Percentiles rank a stretch among this genome's conserved stretches.
These are phyloP conservation scores for Theretra japonica DNA, from an alignment of 2,888 invertebrate species.

Conservation along the genomic window DNA sequence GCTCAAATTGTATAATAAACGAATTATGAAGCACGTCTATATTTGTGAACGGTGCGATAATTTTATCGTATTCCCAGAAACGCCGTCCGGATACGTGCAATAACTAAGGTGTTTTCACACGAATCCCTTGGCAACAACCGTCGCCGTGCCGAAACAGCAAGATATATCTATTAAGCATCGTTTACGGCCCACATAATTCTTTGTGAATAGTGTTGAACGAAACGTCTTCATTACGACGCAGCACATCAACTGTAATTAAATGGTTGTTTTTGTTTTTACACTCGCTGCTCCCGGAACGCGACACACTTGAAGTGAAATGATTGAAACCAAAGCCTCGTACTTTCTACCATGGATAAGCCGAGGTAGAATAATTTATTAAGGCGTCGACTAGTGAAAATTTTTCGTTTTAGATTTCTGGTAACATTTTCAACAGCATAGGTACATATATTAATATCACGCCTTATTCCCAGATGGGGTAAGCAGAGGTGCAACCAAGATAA, in stretches of 20 bases:
- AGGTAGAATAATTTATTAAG: neutral
- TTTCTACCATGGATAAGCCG: neutral
- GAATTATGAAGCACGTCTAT: constrained; percentile 14
- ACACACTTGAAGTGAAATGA: too few species aligned
- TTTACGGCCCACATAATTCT: neutral
- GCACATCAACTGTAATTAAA: neutral
- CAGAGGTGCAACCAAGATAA: too few species aligned
- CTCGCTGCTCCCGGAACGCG: neutral
- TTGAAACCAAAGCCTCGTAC: too few species aligned
- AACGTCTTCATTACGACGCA: neutral
- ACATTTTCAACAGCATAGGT: too few species aligned
- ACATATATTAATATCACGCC: too few species aligned
- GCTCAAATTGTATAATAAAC: constrained; percentile 9
- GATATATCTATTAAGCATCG: constrained; percentile 13
- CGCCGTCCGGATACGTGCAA: constrained; percentile 14
- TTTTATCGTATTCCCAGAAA: constrained; percentile 19
- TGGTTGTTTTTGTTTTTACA: neutral
- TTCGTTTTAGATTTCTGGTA: neutral
- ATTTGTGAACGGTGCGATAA: constrained; percentile 22
- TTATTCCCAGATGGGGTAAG: too few species aligned
- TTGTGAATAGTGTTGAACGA: neutral
- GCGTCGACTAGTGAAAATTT: neutral
- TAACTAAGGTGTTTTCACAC: constrained; percentile 22
- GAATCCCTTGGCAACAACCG: constrained; percentile 21
- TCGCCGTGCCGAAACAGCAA: neutral